Base-by-base conservation (phyloP, 2,888 invertebrate species). In the Drosophila melanosoma region DNA sequence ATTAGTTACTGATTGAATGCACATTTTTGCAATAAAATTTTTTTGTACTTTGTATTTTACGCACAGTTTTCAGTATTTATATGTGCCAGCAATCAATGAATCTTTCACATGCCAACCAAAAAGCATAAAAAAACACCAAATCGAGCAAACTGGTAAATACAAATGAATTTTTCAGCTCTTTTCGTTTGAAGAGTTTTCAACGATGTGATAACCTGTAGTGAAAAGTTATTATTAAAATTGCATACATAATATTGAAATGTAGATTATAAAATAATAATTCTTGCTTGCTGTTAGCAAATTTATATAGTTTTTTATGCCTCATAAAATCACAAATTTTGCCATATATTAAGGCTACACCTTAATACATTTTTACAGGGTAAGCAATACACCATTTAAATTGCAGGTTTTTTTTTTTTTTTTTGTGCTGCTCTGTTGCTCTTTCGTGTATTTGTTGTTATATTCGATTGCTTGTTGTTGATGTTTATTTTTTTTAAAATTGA, bases 401-500 rank as follows among this genome's bases (percentile, higher is more conserved):
- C 79, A 66, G 68, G 71, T 29, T 29, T 29, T 5, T 29, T 29
- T 29, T 23, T 23, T 23, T 70, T 79, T 66, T 61, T 75, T 74
- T 63, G 66, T 77, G 52, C 35, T 53, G 52, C 49, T 56, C 56
- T 60, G 53, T 67, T 70, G 67, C 51, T 53, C 53, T 76, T 67
- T 61, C 61, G n/a, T 49, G 49, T 73, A 59, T 40, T 57, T 57
- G 59, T 36, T 45, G 40, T 63, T 69, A 48, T 52, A 70, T 57
- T 32, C 15, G 15, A 15, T 40, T 32, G 57, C 38, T 35, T 74
- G 38, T 63, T 60, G 59, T 32, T 61, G 29, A 15, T 74, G 49
- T 73, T 67, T 74, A 49, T 76, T 67, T 82, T 75, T 72, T 74
- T 45, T 29, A 0, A 29, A 38, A 87, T 85, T 85, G 87, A 75